Evolutionary conservation across 2,888 invertebrate species (phyloP), one percentile per base, ranked within the genome.

Genomic region (Agapetus fuscipes): DNA sequence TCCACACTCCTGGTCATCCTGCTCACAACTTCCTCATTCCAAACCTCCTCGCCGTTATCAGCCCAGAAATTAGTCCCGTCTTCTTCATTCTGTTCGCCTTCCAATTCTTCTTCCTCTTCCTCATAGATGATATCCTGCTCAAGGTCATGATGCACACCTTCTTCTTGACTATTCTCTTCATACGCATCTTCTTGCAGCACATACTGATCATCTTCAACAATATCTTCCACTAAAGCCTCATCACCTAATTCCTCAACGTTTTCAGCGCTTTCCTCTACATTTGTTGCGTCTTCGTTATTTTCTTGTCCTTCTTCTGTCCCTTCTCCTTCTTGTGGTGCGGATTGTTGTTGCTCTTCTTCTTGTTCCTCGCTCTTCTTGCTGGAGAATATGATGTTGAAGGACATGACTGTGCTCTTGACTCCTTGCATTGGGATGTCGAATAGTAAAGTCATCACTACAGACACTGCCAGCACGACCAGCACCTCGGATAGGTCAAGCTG

Each of bases 361-460:
- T 45, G 45, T 30, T 42, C 38, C 16, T 39, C 36, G 16, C 45
- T 30, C 30, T 49, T 41, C 24, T 37, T 43, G 45, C 41, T 13
- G 46, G 34, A 14, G 49, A 46, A 47, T 51, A 58, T 29, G 10
- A 30, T 50, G 39, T 38, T 49, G 39, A 42, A 35, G 7, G 37
- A 33, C 35, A 61, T 57, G 32, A 63, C 49, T 20, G 69, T 57
- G 32, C 54, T 64, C 47, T 68, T 67, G 4, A 72, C 56, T 50
- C 66, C 66, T 52, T 80, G 79, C 62, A 80, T 74, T 3, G 82
- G 82, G 49, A 76, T 68, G 51, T 82, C 75, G 41, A 82, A 72
- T 25, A 79, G 63, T 36, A 82, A 52, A 1, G 80, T 77, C 41
- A 80, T 49, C 30, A 76, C 44, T 10, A 64, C 55, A 1, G 79